Conservation (phyloP, 2,113 vertebrate genomes). For the Circaetus cinerascens region DNA sequence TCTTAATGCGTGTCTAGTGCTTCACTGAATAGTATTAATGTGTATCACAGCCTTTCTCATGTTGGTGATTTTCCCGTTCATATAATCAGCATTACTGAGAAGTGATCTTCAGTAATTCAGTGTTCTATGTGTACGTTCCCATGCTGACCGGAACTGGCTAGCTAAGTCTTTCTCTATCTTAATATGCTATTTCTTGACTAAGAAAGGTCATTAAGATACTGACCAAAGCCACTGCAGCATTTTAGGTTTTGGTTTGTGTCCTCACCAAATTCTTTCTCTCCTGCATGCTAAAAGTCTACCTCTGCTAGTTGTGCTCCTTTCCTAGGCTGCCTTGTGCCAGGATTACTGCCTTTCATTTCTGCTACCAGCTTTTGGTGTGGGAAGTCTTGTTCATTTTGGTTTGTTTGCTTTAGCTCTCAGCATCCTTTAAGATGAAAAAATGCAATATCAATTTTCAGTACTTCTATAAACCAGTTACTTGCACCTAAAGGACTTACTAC, state of each 20-base stretch:
- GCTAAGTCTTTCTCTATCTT: not conserved
- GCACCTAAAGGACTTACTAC: not conserved
- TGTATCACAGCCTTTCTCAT: constrained; percentile 16
- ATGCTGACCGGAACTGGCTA: not conserved
- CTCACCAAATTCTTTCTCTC: not conserved
- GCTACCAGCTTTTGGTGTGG: not conserved
- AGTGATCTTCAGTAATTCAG: not conserved
- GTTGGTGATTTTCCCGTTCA: not conserved
- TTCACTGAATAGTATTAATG: constrained; percentile 21
- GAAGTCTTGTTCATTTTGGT: not conserved
- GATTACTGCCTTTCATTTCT: not conserved
- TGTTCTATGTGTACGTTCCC: not conserved
- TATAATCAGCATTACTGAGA: not conserved
- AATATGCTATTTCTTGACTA: not conserved
- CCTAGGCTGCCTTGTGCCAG: not conserved
- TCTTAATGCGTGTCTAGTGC: constrained; percentile 27
- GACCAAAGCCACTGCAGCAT: not conserved
- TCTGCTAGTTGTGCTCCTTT: not conserved
- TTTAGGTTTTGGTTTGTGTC: not conserved
- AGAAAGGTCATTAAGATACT: not conserved
- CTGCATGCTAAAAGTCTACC: not conserved
- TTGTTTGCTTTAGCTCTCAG: not conserved
- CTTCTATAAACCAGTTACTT: not conserved
- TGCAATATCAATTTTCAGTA: not conserved
- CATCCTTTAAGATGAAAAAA: not conserved